These are phyloP conservation scores for Eospalax fontanierii DNA, from an alignment of 2,797 vertebrate genomes.

Conservation along the genomic window DNA sequence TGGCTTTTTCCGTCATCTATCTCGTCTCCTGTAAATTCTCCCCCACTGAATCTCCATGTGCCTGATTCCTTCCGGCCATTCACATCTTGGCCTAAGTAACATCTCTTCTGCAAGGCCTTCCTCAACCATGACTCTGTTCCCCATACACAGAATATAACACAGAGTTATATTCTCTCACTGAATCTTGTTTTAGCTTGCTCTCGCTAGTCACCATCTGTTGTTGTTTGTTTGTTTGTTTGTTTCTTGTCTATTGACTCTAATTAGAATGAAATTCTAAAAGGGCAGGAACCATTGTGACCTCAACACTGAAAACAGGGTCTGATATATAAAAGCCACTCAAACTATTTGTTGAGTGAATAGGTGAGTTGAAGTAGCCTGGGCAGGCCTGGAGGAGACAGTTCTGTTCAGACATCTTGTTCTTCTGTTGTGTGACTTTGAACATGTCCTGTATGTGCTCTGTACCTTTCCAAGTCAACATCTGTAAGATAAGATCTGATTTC, in stretches of 20 bases:
- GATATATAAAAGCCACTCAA: background rate
- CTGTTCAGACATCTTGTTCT: background rate
- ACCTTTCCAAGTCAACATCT: constrained; percentile 36
- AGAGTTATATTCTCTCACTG: background rate
- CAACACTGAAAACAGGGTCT: background rate
- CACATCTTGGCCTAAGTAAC: background rate
- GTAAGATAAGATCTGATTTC: constrained; percentile 42
- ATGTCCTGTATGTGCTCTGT: background rate
- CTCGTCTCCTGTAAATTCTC: background rate
- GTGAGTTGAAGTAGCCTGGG: background rate
- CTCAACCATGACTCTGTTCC: background rate
- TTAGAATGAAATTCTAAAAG: constrained; percentile 30
- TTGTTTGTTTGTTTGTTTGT: too few relatives aligned
- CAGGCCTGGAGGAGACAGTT: background rate
- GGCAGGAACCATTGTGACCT: background rate
- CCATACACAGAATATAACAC: too few relatives aligned
- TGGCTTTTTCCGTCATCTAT: background rate
- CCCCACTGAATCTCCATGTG: background rate
- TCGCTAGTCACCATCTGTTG: background rate
- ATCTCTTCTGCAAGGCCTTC: background rate
- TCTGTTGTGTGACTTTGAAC: background rate
- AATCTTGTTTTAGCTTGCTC: constrained; percentile 13
- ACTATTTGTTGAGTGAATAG: constrained; percentile 8
- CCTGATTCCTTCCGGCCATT: background rate
- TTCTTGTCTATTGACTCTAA: background rate